phyloP scores from a whole-genome alignment of 2,888 invertebrate genomes.

The Hemistola chrysoprasaria region DNA sequence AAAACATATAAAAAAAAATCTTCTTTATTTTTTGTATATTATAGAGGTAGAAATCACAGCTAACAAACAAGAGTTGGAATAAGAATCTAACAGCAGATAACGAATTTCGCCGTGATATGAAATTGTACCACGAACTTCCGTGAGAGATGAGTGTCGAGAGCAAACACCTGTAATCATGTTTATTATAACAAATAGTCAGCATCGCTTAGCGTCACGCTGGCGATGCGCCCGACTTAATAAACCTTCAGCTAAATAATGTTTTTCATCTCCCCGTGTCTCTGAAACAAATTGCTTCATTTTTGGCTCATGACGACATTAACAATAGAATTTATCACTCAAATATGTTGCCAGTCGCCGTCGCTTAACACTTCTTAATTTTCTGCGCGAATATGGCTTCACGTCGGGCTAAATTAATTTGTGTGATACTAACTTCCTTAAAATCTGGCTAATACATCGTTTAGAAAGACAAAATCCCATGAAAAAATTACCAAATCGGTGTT shows the following conservation, averaged over 20 bases:
- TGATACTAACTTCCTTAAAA: constrained; percentile 1
- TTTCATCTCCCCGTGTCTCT: constrained; percentile 74
- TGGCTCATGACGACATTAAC: constrained; percentile 60
- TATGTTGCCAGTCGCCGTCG: constrained; percentile 50
- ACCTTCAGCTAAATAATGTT: constrained; percentile 68
- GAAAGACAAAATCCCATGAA: too few species aligned
- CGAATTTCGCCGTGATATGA: too few species aligned
- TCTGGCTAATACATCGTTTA: constrained; percentile 7
- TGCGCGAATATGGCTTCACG: not conserved
- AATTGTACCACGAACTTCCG: too few species aligned
- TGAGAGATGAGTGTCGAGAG: not conserved
- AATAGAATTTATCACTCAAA: constrained; percentile 68
- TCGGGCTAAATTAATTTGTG: not conserved
- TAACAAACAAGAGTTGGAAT: too few species aligned
- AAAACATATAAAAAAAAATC: too few species aligned
- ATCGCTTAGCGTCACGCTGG: constrained; percentile 25
- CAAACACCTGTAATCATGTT: constrained; percentile 8
- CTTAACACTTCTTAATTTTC: constrained; percentile 36
- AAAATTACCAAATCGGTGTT: too few species aligned
- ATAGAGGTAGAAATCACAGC: too few species aligned
- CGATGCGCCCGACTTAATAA: constrained; percentile 55
- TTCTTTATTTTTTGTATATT: too few species aligned
- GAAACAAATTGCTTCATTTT: constrained; percentile 76
- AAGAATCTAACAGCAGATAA: too few species aligned
- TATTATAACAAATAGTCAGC: constrained; percentile 27